A percentile compares a stretch with the other conserved stretches of the same genome.
These are phyloP conservation scores for Poliocrania exsul DNA, from an alignment of 2,797 vertebrate species.

Conservation along the genomic window DNA sequence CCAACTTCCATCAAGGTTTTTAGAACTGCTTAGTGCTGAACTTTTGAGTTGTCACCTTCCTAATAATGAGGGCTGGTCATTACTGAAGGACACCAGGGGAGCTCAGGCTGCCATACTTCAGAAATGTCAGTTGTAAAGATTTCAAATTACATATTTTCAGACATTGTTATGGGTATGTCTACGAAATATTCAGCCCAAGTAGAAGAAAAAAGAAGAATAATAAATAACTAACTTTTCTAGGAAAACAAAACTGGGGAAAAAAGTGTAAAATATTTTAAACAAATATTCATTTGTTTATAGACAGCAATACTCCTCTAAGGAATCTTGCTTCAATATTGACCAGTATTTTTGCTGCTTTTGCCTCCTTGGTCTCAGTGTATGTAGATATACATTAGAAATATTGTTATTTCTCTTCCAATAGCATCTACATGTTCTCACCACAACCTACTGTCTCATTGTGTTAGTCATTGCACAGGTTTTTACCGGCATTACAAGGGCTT, in stretches of 20 bases:
- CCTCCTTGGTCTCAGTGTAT: background rate
- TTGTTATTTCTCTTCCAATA: background rate
- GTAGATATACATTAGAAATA: background rate
- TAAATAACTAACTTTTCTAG: background rate
- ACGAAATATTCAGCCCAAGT: background rate
- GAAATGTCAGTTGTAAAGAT: background rate
- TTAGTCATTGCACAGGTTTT: conserved; percentile 5
- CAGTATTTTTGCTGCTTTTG: background rate
- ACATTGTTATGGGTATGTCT: background rate
- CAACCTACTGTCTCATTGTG: background rate
- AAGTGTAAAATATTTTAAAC: background rate
- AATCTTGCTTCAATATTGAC: background rate
- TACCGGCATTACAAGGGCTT: background rate
- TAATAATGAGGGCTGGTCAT: background rate
- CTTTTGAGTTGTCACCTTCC: background rate
- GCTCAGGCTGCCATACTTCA: background rate
- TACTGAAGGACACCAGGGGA: background rate
- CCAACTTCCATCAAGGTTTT: background rate
- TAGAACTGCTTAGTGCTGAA: background rate
- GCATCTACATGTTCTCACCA: background rate
- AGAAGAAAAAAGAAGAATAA: background rate
- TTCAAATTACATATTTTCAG: background rate
- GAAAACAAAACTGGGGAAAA: background rate
- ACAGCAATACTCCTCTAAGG: background rate
- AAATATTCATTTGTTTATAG: background rate